These are phyloP conservation scores for Apoda limacodes DNA, from an alignment of 2,888 invertebrate genomes.

Conservation along the genomic window DNA sequence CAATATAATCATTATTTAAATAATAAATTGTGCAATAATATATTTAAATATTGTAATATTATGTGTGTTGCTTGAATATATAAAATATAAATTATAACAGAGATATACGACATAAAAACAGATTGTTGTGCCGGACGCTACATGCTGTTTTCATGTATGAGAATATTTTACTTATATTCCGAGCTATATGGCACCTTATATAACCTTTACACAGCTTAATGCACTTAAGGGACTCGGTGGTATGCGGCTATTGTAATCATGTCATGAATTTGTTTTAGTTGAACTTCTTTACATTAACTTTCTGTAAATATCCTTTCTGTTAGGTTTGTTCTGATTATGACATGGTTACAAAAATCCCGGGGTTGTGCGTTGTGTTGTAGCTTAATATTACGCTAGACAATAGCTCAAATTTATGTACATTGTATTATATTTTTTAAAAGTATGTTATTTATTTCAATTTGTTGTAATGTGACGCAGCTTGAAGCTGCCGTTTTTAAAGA, in stretches of 20 bases:
- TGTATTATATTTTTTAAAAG: conserved; percentile 46
- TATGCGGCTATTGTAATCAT: conserved; percentile 62
- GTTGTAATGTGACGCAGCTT: conserved; percentile 55
- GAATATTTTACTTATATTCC: conserved; percentile 27
- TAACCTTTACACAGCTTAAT: conserved; percentile 51
- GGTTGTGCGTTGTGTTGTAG: conserved; percentile 43
- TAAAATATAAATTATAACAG: too few relatives aligned
- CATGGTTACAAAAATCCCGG: conserved; percentile 63
- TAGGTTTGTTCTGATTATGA: conserved; percentile 33
- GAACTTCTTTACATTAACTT: conserved; percentile 24
- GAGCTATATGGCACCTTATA: conserved; percentile 49
- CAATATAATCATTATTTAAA: conserved; percentile 19
- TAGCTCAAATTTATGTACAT: conserved; percentile 53
- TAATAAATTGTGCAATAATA: too few relatives aligned
- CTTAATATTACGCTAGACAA: conserved; percentile 34
- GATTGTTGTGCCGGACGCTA: too few relatives aligned
- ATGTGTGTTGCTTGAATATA: too few relatives aligned
- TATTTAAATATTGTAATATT: conserved; percentile 2
- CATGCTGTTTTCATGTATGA: conserved; percentile 27
- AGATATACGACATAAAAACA: too few relatives aligned
- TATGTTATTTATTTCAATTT: conserved; percentile 47
- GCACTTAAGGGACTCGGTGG: conserved; percentile 56
- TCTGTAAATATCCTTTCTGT: conserved; percentile 27
- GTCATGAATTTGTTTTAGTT: conserved; percentile 35
- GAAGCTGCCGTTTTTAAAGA: conserved; percentile 45